phyloP scores from a whole-genome alignment of 2,113 vertebrate species.

The Amazona guildingii region DNA sequence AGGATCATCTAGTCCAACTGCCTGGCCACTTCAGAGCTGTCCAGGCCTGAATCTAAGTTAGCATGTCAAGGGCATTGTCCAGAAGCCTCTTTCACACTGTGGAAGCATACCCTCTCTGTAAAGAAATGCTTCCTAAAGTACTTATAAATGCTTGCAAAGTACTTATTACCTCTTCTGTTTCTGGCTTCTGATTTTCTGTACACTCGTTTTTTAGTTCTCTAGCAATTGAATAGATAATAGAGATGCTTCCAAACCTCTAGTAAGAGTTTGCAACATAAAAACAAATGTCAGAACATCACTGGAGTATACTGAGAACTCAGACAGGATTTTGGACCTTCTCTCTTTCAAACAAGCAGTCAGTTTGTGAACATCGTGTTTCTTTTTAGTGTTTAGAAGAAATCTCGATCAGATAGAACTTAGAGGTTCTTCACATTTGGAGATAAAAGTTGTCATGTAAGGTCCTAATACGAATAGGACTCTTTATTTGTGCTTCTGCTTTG shows the following conservation, averaged over 20 bases:
- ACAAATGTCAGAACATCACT: not conserved
- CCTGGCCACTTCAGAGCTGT: not conserved
- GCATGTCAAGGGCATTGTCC: not conserved
- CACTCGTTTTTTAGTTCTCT: not conserved
- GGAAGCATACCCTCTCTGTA: not conserved
- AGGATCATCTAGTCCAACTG: not conserved
- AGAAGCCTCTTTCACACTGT: not conserved
- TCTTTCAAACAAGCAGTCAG: not conserved
- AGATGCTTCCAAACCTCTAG: not conserved
- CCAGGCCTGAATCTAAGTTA: not conserved
- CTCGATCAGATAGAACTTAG: conserved; percentile 11
- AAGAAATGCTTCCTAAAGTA: not conserved
- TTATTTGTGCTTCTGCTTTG: not conserved
- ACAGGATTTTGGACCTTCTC: not conserved
- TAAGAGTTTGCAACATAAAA: not conserved
- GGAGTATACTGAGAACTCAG: not conserved
- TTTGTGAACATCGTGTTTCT: not conserved
- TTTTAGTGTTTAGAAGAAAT: conserved; percentile 43
- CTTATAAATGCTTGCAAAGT: not conserved
- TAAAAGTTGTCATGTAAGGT: conserved; percentile 25
- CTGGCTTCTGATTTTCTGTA: not conserved
- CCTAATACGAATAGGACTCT: not conserved
- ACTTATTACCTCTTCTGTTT: not conserved
- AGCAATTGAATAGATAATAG: not conserved
- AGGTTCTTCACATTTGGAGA: conserved; percentile 2